phyloP scores from a whole-genome alignment of 2,797 vertebrate genomes.

The Poecilia picta region DNA sequence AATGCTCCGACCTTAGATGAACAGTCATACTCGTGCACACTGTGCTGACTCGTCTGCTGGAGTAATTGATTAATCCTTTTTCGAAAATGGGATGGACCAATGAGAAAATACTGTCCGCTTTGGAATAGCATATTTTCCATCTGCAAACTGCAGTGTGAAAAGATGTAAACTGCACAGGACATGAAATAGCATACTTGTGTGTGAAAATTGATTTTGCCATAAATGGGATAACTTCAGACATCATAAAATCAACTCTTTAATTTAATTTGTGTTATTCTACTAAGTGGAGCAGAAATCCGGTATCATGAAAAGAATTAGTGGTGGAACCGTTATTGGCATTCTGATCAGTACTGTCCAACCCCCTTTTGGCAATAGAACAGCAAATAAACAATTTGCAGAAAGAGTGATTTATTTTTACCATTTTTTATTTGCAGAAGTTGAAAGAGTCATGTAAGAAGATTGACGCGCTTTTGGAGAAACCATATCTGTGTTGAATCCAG shows the following conservation, averaged over 20 bases:
- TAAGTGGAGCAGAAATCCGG: neutral
- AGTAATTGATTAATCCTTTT: slow-evolving; percentile 57
- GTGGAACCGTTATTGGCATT: neutral
- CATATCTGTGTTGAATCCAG: neutral
- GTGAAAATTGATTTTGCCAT: neutral
- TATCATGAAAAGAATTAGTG: neutral
- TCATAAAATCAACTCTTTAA: neutral
- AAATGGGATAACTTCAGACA: neutral
- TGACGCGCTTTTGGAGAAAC: neutral
- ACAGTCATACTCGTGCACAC: slow-evolving; percentile 61
- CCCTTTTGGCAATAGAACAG: neutral
- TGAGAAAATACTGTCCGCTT: slow-evolving; percentile 42
- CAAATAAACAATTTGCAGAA: neutral
- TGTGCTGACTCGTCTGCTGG: slow-evolving; percentile 70
- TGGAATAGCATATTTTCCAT: slow-evolving; percentile 29
- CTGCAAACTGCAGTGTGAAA: slow-evolving; percentile 14
- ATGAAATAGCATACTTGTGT: neutral
- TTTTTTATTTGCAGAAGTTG: neutral
- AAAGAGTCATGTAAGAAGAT: neutral
- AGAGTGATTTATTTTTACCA: neutral
- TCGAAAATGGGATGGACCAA: slow-evolving; percentile 35
- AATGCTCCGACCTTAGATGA: slow-evolving; percentile 69
- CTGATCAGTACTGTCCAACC: neutral
- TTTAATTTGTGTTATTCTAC: neutral
- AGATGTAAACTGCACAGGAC: slow-evolving; percentile 13